Percentiles rank a stretch among this genome's conserved stretches.
Conservation (phyloP, 2,797 vertebrate species). For the Amphiprion clarkii region DNA sequence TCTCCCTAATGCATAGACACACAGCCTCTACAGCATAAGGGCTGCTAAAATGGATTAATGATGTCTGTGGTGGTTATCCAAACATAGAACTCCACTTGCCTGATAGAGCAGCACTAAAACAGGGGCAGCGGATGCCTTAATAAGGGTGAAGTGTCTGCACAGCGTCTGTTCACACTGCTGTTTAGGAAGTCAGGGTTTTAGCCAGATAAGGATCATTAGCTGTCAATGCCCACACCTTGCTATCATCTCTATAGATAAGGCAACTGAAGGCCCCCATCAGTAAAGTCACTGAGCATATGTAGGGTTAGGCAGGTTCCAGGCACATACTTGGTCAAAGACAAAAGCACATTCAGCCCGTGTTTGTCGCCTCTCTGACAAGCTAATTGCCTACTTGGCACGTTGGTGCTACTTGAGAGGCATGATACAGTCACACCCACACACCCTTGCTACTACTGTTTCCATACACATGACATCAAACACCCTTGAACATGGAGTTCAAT, state of each 20-base stretch:
- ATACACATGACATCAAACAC: slow-evolving; percentile 10
- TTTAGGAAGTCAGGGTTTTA: slow-evolving; percentile 61
- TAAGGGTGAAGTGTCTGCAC: slow-evolving; percentile 63
- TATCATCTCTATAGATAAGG: slow-evolving; percentile 58
- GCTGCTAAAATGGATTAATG: slow-evolving; percentile 61
- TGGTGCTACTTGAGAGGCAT: slow-evolving; percentile 53
- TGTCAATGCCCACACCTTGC: slow-evolving; percentile 67
- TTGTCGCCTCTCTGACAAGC: slow-evolving; percentile 53
- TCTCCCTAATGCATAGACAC: slow-evolving; percentile 24
- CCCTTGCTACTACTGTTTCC: slow-evolving; percentile 3
- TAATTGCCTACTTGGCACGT: slow-evolving; percentile 62
- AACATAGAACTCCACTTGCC: slow-evolving; percentile 61
- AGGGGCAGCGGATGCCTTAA: slow-evolving; percentile 59
- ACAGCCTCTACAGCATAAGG: slow-evolving; percentile 13
- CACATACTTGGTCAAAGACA: slow-evolving; percentile 39
- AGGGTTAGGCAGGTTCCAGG: not conserved
- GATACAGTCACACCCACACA: slow-evolving; percentile 2
- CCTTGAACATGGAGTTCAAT: not conserved
- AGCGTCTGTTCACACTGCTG: slow-evolving; percentile 57
- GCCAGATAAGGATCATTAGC: slow-evolving; percentile 65
- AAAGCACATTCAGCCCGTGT: slow-evolving; percentile 50
- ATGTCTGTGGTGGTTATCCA: slow-evolving; percentile 47
- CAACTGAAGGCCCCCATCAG: slow-evolving; percentile 34
- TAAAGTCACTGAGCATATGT: slow-evolving; percentile 28
- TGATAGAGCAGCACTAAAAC: slow-evolving; percentile 33